Evolutionary conservation across 2,113 vertebrate species (phyloP).

Genomic region (Arizona elegans): DNA sequence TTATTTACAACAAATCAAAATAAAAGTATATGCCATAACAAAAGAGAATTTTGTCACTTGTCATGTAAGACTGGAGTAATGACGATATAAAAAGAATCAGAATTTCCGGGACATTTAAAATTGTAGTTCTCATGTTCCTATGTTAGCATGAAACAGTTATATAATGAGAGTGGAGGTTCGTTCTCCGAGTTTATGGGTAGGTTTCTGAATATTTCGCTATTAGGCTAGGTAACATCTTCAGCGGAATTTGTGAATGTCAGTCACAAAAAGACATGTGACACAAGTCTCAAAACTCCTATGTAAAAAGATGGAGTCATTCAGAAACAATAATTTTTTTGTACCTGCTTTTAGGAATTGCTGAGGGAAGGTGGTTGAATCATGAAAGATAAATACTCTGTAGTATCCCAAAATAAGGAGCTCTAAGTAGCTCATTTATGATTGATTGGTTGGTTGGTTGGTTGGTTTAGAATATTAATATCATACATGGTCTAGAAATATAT

Average conservation of each 20-base stretch:
- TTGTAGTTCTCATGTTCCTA: no score
- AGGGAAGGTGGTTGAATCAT: background rate
- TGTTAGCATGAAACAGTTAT: background rate
- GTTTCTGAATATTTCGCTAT: background rate
- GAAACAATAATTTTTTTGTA: background rate
- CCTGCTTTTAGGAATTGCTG: background rate
- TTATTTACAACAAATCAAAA: background rate
- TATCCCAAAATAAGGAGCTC: background rate
- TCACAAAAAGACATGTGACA: background rate
- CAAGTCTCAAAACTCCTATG: background rate
- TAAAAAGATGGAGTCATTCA: background rate
- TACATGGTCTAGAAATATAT: background rate
- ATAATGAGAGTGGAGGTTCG: background rate
- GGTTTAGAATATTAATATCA: background rate
- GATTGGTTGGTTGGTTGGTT: background rate
- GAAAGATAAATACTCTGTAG: background rate
- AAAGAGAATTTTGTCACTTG: background rate
- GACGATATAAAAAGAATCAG: background rate
- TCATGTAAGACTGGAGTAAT: background rate
- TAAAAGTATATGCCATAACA: background rate
- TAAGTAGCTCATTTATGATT: background rate
- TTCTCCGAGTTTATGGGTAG: background rate
- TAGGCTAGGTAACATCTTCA: background rate
- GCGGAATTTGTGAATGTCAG: background rate
- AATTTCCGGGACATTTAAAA: background rate